Evolutionary conservation across 2,888 invertebrate genomes (phyloP).

Genomic region (Myopa testacea): DNA sequence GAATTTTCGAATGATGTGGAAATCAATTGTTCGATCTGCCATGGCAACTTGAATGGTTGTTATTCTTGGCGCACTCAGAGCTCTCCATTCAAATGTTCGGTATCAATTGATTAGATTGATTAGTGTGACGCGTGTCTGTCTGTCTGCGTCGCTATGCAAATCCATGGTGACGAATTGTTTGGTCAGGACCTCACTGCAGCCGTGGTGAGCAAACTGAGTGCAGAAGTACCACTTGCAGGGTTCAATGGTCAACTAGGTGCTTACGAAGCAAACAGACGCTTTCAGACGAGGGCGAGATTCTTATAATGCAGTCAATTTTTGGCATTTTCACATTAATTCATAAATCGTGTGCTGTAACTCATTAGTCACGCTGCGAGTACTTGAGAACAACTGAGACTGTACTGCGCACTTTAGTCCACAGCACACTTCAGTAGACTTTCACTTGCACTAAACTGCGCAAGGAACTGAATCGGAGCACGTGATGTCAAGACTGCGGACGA

Average conservation of each 20-base stretch:
- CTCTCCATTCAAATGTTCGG: not conserved
- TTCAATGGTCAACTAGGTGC: constrained; percentile 20
- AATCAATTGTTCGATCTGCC: constrained; percentile 33
- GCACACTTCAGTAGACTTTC: too few species aligned
- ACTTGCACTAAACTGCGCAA: too few species aligned
- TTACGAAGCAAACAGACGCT: not conserved
- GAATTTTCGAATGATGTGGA: constrained; percentile 27
- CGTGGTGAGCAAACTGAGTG: not conserved
- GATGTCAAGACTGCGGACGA: too few species aligned
- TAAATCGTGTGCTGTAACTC: constrained; percentile 26
- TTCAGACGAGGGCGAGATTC: not conserved
- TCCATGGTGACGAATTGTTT: constrained; percentile 25
- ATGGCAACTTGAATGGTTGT: constrained; percentile 11
- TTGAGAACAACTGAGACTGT: too few species aligned
- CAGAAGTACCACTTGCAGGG: not conserved
- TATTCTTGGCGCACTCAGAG: not conserved
- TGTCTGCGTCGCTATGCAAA: constrained; percentile 12
- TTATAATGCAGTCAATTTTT: not conserved
- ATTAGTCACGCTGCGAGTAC: constrained; percentile 20
- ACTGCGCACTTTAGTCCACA: too few species aligned
- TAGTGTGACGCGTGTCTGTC: constrained; percentile 48
- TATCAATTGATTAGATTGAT: constrained; percentile 47
- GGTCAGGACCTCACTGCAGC: not conserved
- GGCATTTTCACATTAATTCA: constrained; percentile 25
- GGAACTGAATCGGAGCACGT: too few species aligned